A percentile compares a stretch with the other conserved stretches of the same genome.
phyloP scores from a whole-genome alignment of 2,888 invertebrate genomes.

The Hydrotaea cyrtoneurina region DNA sequence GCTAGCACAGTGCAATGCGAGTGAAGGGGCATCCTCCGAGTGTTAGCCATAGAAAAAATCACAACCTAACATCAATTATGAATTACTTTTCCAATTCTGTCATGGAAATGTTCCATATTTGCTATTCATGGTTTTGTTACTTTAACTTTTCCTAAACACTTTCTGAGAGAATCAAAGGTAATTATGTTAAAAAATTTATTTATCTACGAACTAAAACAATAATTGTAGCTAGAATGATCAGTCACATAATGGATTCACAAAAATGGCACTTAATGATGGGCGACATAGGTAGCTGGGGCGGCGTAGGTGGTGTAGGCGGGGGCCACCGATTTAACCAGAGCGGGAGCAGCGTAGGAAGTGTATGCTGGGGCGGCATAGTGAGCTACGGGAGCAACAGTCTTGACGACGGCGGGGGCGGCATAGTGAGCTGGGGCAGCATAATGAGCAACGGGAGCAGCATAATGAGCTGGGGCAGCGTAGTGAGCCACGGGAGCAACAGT shows the following conservation, averaged over 20 bases:
- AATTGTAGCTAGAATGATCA: not conserved
- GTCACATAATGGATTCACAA: conserved; percentile 33
- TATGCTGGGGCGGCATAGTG: conserved; percentile 69
- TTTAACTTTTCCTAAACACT: no score
- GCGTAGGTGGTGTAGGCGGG: conserved; percentile 39
- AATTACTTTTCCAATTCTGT: no score
- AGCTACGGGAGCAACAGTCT: conserved; percentile 64
- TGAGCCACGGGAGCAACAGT: conserved; percentile 60
- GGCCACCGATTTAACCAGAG: not conserved
- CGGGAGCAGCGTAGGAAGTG: conserved; percentile 48
- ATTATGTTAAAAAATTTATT: not conserved
- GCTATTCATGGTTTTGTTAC: no score
- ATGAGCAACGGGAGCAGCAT: conserved; percentile 1
- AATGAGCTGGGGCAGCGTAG: conserved; percentile 57
- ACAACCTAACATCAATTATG: no score
- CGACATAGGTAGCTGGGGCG: conserved; percentile 44
- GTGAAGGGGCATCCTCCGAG: no score
- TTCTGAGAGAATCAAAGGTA: no score
- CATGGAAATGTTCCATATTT: no score
- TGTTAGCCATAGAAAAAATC: no score
- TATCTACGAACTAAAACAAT: conserved; percentile 9
- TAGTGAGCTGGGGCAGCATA: conserved; percentile 60
- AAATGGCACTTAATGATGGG: conserved; percentile 52
- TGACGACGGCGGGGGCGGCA: conserved; percentile 47
- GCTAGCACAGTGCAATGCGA: no score